Evolutionary conservation across 2,888 invertebrate species (phyloP).

Genomic region (Drosophila fungiperda): DNA sequence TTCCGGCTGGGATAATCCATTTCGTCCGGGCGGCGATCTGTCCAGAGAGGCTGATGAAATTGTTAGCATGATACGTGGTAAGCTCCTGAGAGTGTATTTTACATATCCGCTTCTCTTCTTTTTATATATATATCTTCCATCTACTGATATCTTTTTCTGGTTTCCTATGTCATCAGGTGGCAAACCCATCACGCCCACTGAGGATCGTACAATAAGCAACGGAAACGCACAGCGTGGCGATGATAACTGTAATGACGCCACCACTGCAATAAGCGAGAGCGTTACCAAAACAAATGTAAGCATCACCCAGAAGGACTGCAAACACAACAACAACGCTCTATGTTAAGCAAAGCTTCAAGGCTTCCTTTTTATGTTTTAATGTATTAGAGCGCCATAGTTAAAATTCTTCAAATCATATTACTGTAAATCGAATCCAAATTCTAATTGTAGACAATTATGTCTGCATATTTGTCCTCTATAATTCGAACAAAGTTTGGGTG

Average conservation of each 20-base stretch:
- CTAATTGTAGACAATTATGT: neutral
- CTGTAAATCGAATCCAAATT: neutral
- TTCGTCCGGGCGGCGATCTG: constrained; percentile 97
- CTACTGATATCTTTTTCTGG: neutral
- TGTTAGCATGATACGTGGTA: constrained; percentile 95
- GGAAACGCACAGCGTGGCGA: constrained; percentile 83
- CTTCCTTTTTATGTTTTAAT: neutral
- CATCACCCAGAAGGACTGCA: neutral
- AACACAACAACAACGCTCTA: neutral
- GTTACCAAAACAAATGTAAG: constrained; percentile 85
- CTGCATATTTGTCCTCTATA: neutral
- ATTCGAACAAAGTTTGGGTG: neutral
- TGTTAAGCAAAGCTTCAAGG: neutral
- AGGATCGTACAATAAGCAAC: constrained; percentile 84
- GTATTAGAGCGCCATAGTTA: neutral
- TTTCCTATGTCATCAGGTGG: constrained; percentile 74
- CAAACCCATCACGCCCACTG: constrained; percentile 85
- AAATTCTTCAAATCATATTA: neutral
- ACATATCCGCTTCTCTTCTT: neutral
- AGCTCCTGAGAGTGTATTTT: constrained; percentile 6
- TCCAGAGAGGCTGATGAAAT: constrained; percentile 96
- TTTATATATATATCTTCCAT: neutral
- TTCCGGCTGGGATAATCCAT: constrained; percentile 98
- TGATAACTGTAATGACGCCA: constrained; percentile 76
- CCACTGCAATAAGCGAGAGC: constrained; percentile 68